Base-by-base conservation (phyloP, 92 coral and sea anemone genomes). In the Parazoanthus darwini region DNA sequence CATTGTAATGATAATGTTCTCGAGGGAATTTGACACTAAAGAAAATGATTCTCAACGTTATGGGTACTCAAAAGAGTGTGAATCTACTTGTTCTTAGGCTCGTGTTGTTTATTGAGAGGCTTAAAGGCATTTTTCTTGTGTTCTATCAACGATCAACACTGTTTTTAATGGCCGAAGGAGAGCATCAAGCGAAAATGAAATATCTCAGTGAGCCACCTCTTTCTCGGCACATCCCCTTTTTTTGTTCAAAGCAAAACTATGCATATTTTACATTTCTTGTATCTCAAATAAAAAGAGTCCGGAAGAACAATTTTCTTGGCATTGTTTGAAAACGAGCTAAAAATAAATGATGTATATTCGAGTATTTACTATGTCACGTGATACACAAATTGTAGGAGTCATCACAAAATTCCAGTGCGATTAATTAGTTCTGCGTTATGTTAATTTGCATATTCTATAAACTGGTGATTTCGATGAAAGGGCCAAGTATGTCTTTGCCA, bases 371-470 rank as follows among this genome's bases (percentile, higher is more conserved):
- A 46, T 35, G 87, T 84, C 87, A 84, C 87, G 79, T 84, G 87
- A 84, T 46, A 7, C 3, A 11, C n/a, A 16, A 71, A 43, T 33
- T 26, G 20, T 39, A 44, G 8, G 26, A 46, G 25, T 46, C 25
- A 68, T 72, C 37, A 84, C 79, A 18, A 72, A 71, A 71, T 26
- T 23, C 44, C 43, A 46, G 23, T 33, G 29, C 25, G 65, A 71
- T 72, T 51, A 84, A 84, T 71, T 84, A 72, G 58, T 18, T 65
- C 36, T 68, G 56, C 3, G 65, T 29, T 70, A 50, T 68, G 79
- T 68, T 83, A 71, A 83, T 83, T 84, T 84, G 79, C 87, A 84
- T 84, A 84, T 84, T 84, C 70, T 44, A 46, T 71, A 44, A 84
- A 29, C 46, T 70, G 25, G 4, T 46, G 46, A 48, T 73, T 6